Percentiles rank a stretch among this genome's conserved stretches.
Evolutionary conservation across 2,113 vertebrate species (phyloP).

Genomic region (Microtus ochrogaster): DNA sequence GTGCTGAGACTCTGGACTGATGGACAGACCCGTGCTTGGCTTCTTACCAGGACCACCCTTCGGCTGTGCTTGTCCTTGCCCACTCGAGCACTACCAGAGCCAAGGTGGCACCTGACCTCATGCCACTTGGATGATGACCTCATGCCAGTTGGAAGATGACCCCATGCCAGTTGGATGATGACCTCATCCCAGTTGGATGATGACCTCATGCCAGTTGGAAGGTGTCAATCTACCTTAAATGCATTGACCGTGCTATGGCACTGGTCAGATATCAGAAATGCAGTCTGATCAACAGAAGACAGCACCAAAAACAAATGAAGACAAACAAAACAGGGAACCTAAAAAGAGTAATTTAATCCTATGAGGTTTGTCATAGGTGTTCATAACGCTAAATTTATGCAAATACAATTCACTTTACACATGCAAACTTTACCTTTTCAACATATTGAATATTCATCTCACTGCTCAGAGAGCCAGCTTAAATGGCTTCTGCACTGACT

Average conservation of each 20-base stretch:
- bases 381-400: neutral
- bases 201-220: conserved; percentile 50
- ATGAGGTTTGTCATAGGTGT: neutral
- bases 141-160: no score
- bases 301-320: neutral
- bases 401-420: neutral
- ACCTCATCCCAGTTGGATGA: no score
- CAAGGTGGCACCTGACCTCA: conserved; percentile 64
- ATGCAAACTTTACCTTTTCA: conserved; percentile 31
- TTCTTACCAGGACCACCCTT: conserved; percentile 73
- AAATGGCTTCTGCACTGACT: neutral
- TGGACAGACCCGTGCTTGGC: conserved; percentile 57
- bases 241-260: conserved; percentile 29
- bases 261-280: neutral
- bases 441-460: neutral
- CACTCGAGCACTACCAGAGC: conserved; percentile 39
- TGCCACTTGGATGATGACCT: conserved; percentile 52
- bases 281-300: neutral
- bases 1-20: conserved; percentile 53
- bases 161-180: neutral
- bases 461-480: neutral
- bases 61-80: conserved; percentile 69
- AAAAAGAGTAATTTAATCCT: neutral
- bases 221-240: conserved; percentile 54
- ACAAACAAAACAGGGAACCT: neutral